Base-by-base conservation (phyloP, 2,888 invertebrate genomes). In the Eumerus sabulonum region DNA sequence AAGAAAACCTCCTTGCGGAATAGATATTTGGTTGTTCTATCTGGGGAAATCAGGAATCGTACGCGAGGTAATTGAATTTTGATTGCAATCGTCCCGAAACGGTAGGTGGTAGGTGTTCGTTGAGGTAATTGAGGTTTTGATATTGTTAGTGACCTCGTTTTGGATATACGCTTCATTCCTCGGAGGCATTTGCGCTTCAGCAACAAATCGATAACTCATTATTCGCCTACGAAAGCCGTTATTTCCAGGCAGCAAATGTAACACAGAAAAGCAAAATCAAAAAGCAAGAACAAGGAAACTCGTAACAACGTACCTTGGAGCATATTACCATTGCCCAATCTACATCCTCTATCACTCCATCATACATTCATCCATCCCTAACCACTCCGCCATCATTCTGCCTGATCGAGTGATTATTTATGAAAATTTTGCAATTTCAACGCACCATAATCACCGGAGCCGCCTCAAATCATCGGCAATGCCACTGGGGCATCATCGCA, bases 351-450 rank as follows among this genome's bases (percentile, higher is more conserved):
- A n/a, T n/a, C n/a, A n/a, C 7, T 7, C 27, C 27, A 27, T 27
- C 7, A 18, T 7, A 27, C n/a, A n/a, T n/a, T 27, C 27, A 27
- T 12, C 9, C 38, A 9, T 18, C 2, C 18, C 40, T n/a, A 9
- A 17, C 44, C 44, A n/a, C 12, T 16, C 36, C 0, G 1, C 2
- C 14, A 35, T 4, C 12, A 1, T 16, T 27, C 7, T 27, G 27
- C 13, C 14, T 44, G 40, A 51, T 51, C 64, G 18, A 40, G 56
- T 16, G 27, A 2, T 27, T 27, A 45, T 54, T 45, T 60, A 71
- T 50, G 71, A 38, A 71, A 60, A 72, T 67, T 67, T 72, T 57
- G 38, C 62, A 68, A 53, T 77, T 72, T 72, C 60, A 66, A 38
- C 40, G 11, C 45, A 40, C 62, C 57, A 47, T 68, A 56, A 63